These are phyloP conservation scores for Leptosomus discolor DNA, from an alignment of 2,113 vertebrate genomes.

Conservation along the genomic window DNA sequence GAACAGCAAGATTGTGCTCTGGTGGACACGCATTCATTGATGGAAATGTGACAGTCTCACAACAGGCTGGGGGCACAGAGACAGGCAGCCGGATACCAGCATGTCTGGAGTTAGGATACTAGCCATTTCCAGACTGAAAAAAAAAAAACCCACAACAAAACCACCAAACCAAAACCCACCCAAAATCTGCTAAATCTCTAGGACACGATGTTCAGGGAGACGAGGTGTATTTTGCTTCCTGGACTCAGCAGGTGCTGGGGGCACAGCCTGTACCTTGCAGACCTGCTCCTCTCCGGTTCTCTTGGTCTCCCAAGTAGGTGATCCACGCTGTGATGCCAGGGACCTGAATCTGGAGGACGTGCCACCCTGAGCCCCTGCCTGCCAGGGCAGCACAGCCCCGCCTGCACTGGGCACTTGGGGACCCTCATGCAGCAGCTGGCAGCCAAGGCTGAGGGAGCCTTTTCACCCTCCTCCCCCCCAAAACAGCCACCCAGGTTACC, in stretches of 20 bases:
- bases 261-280: not conserved
- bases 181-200: not conserved
- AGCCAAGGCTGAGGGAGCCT: not conserved
- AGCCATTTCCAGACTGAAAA: not conserved
- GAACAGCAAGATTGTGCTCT: not conserved
- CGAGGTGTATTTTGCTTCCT: not conserved
- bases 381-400: not conserved
- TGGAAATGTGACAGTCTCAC: not conserved
- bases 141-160: not conserved
- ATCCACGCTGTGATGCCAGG: rapidly evolving
- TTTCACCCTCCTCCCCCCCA: not conserved
- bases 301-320: not conserved
- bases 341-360: not conserved
- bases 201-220: rapidly evolving
- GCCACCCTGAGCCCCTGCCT: not conserved
- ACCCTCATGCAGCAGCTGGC: not conserved
- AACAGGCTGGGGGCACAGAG: not conserved
- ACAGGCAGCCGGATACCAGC: not conserved
- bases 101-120: not conserved
- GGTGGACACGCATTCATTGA: not conserved
- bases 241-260: not conserved
- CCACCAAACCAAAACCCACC: too few relatives aligned
- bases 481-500: not conserved
- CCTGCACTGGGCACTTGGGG: too few relatives aligned
- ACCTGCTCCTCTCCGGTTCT: not conserved